These are phyloP conservation scores for Plodia interpunctella DNA, from an alignment of 1,140 invertebrate genomes.

Conservation along the genomic window DNA sequence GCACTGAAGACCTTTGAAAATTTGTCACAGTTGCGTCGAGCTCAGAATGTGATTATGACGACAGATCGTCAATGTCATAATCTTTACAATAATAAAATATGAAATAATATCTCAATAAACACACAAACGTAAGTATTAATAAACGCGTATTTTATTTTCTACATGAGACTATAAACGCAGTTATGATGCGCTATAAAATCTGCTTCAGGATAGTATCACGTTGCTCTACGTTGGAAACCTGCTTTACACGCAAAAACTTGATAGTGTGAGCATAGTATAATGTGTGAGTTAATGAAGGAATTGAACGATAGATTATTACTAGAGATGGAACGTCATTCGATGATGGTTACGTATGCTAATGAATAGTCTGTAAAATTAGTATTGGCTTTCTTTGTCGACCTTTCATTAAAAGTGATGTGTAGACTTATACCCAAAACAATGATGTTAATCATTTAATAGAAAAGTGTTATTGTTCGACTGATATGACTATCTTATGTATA, in stretches of 20 bases:
- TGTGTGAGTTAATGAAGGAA: conserved; percentile 33
- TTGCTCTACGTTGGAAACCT: background rate
- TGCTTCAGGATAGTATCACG: background rate
- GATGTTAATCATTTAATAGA: too few species aligned
- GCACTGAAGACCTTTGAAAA: too few species aligned
- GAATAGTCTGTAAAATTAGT: too few species aligned
- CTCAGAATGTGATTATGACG: too few species aligned
- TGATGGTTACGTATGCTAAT: conserved; percentile 22
- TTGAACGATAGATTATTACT: conserved; percentile 28
- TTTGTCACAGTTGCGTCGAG: too few species aligned
- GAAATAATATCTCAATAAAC: background rate
- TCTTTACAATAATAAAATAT: background rate
- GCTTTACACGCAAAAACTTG: conserved; percentile 25
- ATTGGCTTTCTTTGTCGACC: too few species aligned
- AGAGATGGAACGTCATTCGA: conserved; percentile 14
- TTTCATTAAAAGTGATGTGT: too few species aligned
- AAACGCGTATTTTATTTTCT: background rate
- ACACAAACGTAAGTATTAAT: background rate
- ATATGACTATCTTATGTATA: too few species aligned
- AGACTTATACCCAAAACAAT: too few species aligned
- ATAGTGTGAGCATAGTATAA: conserved; percentile 14
- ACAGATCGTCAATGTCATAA: too few species aligned
- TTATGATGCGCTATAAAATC: background rate
- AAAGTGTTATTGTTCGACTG: too few species aligned
- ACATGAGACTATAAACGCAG: background rate